phyloP scores from a whole-genome alignment of 2,113 vertebrate species.

The Chaetura pelagica region DNA sequence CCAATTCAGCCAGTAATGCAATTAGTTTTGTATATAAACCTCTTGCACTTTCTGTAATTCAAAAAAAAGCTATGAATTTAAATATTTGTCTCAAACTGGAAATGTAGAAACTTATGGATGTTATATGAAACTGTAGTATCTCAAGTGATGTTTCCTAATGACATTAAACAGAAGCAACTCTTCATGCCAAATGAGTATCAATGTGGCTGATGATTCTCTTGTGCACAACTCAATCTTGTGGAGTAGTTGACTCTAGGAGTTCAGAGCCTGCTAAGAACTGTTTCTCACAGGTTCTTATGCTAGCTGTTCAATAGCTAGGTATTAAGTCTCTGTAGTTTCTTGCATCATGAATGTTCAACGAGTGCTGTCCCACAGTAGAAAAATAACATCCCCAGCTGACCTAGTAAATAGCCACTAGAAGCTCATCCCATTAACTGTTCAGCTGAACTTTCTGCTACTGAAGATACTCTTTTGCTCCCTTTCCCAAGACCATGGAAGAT shows the following conservation, averaged over 20 bases:
- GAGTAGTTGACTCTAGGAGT: neutral
- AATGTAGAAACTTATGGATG: conserved; percentile 68
- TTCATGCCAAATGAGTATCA: neutral
- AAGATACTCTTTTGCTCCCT: neutral
- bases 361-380: neutral
- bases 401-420: neutral
- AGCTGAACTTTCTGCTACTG: neutral
- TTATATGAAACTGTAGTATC: conserved; percentile 46
- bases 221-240: neutral
- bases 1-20: conserved; percentile 38
- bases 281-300: neutral
- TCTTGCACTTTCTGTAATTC: conserved; percentile 79
- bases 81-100: conserved; percentile 80
- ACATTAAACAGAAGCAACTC: conserved; percentile 60
- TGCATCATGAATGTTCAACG: neutral
- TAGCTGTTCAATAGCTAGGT: neutral
- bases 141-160: conserved; percentile 31
- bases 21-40: conserved; percentile 66
- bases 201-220: conserved; percentile 7
- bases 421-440: neutral
- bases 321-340: neutral
- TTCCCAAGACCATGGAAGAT: neutral
- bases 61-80: conserved; percentile 70
- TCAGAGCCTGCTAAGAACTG: neutral
- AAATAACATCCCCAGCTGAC: neutral